These are phyloP conservation scores for Antechinus stuartii DNA, from an alignment of 2,113 vertebrate species.

Conservation along the genomic window DNA sequence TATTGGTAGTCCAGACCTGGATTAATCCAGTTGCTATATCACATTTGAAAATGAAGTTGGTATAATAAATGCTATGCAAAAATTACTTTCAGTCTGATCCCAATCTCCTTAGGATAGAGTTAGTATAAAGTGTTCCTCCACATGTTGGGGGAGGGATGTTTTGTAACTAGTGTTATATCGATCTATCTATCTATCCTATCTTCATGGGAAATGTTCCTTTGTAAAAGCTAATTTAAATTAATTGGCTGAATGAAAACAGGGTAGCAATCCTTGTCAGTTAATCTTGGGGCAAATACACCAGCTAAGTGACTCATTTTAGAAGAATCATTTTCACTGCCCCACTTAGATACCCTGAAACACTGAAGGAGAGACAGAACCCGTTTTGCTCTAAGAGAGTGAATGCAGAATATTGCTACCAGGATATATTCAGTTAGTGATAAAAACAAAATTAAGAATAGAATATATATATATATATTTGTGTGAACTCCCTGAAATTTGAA, in stretches of 20 bases:
- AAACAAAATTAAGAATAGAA: conserved; percentile 9
- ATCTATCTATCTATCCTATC: too few relatives aligned
- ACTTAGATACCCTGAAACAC: not conserved
- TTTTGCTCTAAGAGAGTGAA: not conserved
- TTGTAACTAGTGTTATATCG: not conserved
- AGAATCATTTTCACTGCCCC: not conserved
- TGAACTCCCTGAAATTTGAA: not conserved
- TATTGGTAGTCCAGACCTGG: not conserved
- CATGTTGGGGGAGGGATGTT: not conserved
- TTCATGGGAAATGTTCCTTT: not conserved
- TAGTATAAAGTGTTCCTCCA: not conserved
- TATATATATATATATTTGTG: not conserved
- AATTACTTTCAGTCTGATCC: not conserved
- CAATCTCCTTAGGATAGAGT: not conserved
- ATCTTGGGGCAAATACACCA: not conserved
- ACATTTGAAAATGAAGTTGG: not conserved
- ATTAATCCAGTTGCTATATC: not conserved
- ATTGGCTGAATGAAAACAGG: not conserved
- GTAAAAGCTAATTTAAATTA: not conserved
- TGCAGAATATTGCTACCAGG: not conserved
- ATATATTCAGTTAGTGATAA: not conserved
- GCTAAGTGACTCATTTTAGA: not conserved
- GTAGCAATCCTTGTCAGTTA: not conserved
- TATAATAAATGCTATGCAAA: not conserved
- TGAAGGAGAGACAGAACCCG: not conserved